Evolutionary conservation across 2,888 invertebrate species (phyloP).

Genomic region (Pristionchus maxplancki): DNA sequence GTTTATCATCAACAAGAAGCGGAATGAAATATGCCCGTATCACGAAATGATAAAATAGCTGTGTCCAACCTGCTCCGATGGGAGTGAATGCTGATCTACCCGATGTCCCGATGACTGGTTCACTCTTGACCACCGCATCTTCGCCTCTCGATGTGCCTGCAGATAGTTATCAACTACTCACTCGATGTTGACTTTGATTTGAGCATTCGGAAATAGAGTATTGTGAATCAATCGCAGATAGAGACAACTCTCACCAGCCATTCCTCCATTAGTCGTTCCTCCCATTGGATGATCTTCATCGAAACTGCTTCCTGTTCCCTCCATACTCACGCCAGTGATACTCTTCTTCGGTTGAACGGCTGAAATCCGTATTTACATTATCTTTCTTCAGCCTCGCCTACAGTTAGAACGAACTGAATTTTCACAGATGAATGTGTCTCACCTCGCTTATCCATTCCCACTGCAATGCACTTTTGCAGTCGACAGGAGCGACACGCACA

Average conservation of each 20-base stretch:
- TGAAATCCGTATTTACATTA: background rate
- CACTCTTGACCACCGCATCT: background rate
- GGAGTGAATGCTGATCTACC: conserved; percentile 31
- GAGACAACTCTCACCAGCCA: background rate
- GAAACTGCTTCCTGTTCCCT: background rate
- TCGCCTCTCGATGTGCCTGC: background rate
- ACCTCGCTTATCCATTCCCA: conserved; percentile 71
- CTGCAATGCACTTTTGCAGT: conserved; percentile 66
- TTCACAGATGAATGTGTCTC: background rate
- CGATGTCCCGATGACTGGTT: background rate
- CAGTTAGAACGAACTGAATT: background rate
- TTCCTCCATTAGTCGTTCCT: conserved; percentile 10
- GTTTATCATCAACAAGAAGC: background rate
- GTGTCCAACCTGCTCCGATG: conserved; percentile 22
- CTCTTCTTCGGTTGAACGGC: conserved; percentile 43
- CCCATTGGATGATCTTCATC: conserved; percentile 30
- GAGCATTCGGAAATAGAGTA: too few relatives aligned
- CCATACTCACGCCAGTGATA: background rate
- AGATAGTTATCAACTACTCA: too few relatives aligned
- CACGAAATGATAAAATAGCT: too few relatives aligned
- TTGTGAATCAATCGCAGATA: too few relatives aligned
- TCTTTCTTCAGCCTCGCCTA: too few relatives aligned
- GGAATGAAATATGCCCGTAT: too few relatives aligned
- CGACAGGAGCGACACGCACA: conserved; percentile 76
- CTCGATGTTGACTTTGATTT: too few relatives aligned